Conservation (phyloP, 2,888 invertebrate genomes). For the Tryphoninae sp. region DNA sequence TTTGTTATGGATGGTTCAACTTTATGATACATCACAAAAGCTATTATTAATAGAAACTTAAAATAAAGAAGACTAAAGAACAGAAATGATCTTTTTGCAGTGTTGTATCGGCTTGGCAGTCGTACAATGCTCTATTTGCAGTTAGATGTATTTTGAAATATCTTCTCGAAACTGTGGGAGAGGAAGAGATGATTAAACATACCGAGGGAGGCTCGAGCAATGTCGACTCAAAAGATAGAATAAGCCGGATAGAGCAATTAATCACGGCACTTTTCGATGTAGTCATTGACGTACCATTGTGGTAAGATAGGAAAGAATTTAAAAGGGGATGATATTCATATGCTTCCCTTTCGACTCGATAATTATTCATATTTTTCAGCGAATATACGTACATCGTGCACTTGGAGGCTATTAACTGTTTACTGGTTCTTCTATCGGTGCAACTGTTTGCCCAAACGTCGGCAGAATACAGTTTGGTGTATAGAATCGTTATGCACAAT, state of each 20-base stretch:
- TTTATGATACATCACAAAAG: too few relatives aligned
- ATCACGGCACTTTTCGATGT: slow-evolving; percentile 90
- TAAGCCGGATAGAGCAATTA: slow-evolving; percentile 85
- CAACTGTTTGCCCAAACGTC: slow-evolving; percentile 89
- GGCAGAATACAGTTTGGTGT: slow-evolving; percentile 80
- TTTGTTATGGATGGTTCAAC: background rate
- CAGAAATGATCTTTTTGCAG: slow-evolving; percentile 81
- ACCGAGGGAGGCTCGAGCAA: slow-evolving; percentile 83
- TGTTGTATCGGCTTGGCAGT: slow-evolving; percentile 94
- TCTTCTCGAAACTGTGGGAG: slow-evolving; percentile 94
- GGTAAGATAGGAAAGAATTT: slow-evolving; percentile 82
- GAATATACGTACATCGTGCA: slow-evolving; percentile 93
- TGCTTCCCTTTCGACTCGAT: slow-evolving; percentile 16
- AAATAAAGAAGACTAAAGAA: background rate
- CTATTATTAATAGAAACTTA: background rate
- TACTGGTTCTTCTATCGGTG: slow-evolving; percentile 93
- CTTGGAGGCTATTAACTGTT: slow-evolving; percentile 92
- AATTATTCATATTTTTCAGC: slow-evolving; percentile 81
- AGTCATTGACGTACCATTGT: slow-evolving; percentile 91
- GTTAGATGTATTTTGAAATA: slow-evolving; percentile 93
- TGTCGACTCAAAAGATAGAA: slow-evolving; percentile 76
- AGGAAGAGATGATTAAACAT: slow-evolving; percentile 93
- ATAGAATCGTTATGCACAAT: slow-evolving; percentile 86
- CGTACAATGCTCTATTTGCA: slow-evolving; percentile 95
- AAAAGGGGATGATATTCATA: background rate